These are phyloP conservation scores for Galago senegalensis DNA, from an alignment of 2,797 vertebrate species.

Conservation along the genomic window DNA sequence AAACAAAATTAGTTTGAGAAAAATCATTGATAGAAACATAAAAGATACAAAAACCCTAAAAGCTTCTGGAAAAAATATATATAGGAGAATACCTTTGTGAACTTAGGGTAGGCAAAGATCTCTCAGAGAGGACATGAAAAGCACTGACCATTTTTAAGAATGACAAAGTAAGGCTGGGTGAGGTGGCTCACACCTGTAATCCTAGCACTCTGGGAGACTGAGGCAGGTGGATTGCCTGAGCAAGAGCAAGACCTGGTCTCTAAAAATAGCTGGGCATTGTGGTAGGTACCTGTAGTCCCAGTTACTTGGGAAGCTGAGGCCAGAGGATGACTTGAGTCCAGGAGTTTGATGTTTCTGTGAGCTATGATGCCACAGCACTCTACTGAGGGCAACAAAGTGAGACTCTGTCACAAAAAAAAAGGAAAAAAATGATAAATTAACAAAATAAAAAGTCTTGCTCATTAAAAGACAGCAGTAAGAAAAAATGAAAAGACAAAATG, in stretches of 20 bases:
- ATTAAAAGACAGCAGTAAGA: not conserved
- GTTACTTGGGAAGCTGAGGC: no score
- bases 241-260: no score
- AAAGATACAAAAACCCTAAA: not conserved
- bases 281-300: no score
- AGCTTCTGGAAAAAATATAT: not conserved
- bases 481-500: not conserved
- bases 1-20: conserved; percentile 1
- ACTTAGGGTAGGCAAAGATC: not conserved
- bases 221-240: no score
- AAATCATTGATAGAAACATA: not conserved
- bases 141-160: not conserved
- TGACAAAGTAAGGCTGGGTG: not conserved
- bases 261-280: no score
- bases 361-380: no score
- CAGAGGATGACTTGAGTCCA: no score
- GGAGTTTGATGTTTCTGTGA: no score
- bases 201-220: no score
- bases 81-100: not conserved
- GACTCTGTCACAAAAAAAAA: no score
- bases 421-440: not conserved
- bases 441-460: not conserved
- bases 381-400: no score
- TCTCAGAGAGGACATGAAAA: not conserved
- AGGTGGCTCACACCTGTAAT: no score